Percentiles rank a stretch among this genome's conserved stretches.
Evolutionary conservation across 2,797 vertebrate species (phyloP).

Genomic region (Merluccius polli): DNA sequence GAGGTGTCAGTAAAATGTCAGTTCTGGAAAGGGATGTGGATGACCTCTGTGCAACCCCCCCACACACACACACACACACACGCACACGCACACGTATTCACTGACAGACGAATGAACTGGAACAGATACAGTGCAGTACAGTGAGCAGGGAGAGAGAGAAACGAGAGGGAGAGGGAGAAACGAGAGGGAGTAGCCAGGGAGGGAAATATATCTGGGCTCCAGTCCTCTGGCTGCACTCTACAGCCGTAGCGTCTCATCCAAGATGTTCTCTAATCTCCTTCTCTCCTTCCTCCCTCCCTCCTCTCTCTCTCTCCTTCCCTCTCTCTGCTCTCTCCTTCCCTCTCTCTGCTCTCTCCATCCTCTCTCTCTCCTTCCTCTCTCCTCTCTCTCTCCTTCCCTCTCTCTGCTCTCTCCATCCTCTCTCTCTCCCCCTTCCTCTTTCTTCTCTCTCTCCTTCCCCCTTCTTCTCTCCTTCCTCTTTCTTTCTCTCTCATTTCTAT

Average conservation of each 20-base stretch:
- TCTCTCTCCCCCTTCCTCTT: conserved; percentile 12
- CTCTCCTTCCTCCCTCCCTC: conserved; percentile 4
- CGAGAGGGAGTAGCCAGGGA: not conserved
- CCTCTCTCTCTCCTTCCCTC: conserved; percentile 19
- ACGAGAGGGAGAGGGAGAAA: not conserved
- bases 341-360: not conserved
- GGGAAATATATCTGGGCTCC: not conserved
- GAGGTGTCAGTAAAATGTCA: conserved; percentile 73
- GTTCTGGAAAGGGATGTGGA: conserved; percentile 56
- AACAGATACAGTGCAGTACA: not conserved
- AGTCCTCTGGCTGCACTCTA: not conserved
- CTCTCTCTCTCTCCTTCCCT: conserved; percentile 18
- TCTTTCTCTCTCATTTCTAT: conserved; percentile 39
- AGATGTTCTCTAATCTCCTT: not conserved
- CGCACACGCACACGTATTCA: conserved; percentile 16
- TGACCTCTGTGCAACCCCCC: conserved; percentile 51
- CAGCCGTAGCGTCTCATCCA: not conserved
- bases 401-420: conserved; percentile 29
- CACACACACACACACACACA: conserved; percentile 23
- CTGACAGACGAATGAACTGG: not conserved
- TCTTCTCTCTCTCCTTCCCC: conserved; percentile 23
- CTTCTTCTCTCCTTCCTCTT: conserved; percentile 19
- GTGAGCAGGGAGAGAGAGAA: not conserved
- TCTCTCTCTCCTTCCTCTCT: conserved; percentile 23
- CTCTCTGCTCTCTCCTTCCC: conserved; percentile 39